phyloP scores from a whole-genome alignment of 2,113 vertebrate species.

The Axis porcinus region DNA sequence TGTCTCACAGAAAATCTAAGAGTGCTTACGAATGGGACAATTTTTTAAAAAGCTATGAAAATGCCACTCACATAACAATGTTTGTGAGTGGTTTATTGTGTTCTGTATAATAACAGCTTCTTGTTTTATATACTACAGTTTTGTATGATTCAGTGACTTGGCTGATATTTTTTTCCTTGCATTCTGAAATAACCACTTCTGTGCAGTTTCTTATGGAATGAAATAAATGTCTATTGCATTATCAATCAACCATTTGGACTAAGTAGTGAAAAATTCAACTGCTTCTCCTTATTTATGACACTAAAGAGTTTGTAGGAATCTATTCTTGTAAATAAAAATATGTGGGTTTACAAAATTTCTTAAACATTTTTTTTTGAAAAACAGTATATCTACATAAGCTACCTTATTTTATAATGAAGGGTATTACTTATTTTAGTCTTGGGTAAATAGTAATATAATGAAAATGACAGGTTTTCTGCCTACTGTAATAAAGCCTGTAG shows the following conservation, averaged over 20 bases:
- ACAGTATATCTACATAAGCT: not conserved
- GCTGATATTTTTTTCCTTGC: not conserved
- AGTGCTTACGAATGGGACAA: not conserved
- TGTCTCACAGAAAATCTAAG: not conserved
- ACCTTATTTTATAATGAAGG: not conserved
- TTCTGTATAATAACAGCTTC: not conserved
- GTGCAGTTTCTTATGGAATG: conserved; percentile 29
- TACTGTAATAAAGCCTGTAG: not conserved
- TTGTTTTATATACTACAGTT: conserved; percentile 10
- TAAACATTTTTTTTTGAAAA: not conserved
- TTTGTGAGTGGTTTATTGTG: not conserved
- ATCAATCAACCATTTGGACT: not conserved
- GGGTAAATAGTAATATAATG: not conserved
- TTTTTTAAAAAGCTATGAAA: conserved; percentile 38
- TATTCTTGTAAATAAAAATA: not conserved
- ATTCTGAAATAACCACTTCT: conserved; percentile 27
- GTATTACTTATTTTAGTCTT: conserved; percentile 4
- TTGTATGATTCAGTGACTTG: not conserved
- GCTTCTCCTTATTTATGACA: conserved; percentile 34
- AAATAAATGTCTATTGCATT: conserved; percentile 30
- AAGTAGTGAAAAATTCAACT: not conserved
- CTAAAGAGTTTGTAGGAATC: not conserved
- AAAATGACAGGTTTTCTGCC: not conserved
- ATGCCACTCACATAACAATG: not conserved
- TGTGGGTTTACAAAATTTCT: not conserved